Evolutionary conservation across 1,140 invertebrate genomes (phyloP), one percentile per base, ranked within the genome.

Genomic region (Episyrphus balteatus): DNA sequence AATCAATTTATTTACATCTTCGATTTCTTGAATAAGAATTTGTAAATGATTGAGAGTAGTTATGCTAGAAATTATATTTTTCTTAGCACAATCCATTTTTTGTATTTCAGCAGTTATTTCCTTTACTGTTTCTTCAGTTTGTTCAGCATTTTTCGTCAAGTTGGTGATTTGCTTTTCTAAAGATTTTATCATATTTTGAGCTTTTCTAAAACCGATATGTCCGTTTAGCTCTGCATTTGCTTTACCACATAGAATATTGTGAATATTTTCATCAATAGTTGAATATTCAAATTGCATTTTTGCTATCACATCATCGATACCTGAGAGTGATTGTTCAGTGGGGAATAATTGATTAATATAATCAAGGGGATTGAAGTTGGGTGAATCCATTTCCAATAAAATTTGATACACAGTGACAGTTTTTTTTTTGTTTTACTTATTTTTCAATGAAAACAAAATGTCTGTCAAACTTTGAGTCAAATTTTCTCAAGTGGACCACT

Each of bases 71-170:
- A n/a, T n/a, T n/a, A n/a, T n/a, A n/a, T 55, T 98, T 98, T 0
- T 93, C 70, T 98, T 98, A 11, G 93, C 94, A 66, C 89, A 87
- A 71, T 98, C 94, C 26, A 95, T 68, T 65, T 97, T 92, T 61
- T 96, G 96, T 36, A 98, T 98, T 67, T 98, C 93, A 44, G 88
- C 72, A 0, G 95, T 98, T 50, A 98, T 97, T 75, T 97, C 92
- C 53, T 89, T 83, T 0, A 98, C 92, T 70, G 89, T 91, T 62
- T 88, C 83, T 68, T 97, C 94, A 2, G 90, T 94, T 55, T 89
- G 84, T 61, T 93, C 91, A 1, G 94, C 92, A 61, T 88, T 85
- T 41, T 79, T 78, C 71, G 92, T 88, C 38, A 93, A 92, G 50
- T 91, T 86, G 54, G 82, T 81, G 17, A 97, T 91, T 62, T 92